Evolutionary conservation across 2,797 vertebrate genomes (phyloP).

Genomic region (Gadopsis bispinosus): DNA sequence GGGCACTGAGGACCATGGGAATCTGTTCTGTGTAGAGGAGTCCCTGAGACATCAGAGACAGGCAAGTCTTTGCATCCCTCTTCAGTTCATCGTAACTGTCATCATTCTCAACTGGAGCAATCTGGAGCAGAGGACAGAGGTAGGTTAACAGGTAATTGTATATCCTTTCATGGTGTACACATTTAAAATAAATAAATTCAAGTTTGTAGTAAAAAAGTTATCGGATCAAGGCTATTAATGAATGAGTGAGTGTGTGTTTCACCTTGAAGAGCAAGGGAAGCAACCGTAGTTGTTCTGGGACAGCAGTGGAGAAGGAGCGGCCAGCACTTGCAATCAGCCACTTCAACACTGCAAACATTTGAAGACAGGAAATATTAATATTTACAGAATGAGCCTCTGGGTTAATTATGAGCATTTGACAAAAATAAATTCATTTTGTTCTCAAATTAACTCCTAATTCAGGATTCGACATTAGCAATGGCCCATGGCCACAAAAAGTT

Average conservation of each 20-base stretch:
- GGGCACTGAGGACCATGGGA: slow-evolving; percentile 91
- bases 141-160: not conserved
- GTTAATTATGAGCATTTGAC: not conserved
- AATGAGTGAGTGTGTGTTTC: slow-evolving; percentile 19
- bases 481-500: no score
- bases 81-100: slow-evolving; percentile 98
- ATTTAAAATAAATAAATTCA: not conserved
- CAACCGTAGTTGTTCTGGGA: slow-evolving; percentile 93
- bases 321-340: slow-evolving; percentile 98
- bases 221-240: not conserved
- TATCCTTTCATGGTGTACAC: not conserved
- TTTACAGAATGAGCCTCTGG: not conserved
- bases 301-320: slow-evolving; percentile 94
- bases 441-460: not conserved
- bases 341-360: slow-evolving; percentile 89
- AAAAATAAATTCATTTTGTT: not conserved
- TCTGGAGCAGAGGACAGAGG: slow-evolving; percentile 79
- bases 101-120: slow-evolving; percentile 97
- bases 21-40: slow-evolving; percentile 96
- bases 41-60: slow-evolving; percentile 98
- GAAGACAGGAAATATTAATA: not conserved
- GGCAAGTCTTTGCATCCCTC: slow-evolving; percentile 96
- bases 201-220: not conserved
- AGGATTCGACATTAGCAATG: no score
- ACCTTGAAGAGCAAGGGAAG: slow-evolving; percentile 98